phyloP scores from a whole-genome alignment of 2,888 invertebrate species.

The Thereva unica region DNA sequence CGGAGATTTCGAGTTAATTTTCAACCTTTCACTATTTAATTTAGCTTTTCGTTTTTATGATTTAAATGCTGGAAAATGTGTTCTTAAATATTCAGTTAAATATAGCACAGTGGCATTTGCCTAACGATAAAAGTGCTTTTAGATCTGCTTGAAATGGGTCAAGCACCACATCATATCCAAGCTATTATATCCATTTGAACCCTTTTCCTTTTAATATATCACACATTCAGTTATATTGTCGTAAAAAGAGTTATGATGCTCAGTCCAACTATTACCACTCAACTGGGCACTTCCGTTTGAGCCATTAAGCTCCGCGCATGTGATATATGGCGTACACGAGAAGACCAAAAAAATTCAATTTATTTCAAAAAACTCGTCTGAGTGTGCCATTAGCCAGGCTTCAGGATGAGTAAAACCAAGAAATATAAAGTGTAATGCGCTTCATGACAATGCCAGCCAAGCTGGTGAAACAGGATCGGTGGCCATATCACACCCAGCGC shows the following conservation, averaged over 20 bases:
- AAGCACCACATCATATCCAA: background rate
- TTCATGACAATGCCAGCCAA: background rate
- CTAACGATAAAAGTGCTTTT: too few species aligned
- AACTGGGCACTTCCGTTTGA: constrained; percentile 7
- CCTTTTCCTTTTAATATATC: constrained; percentile 12
- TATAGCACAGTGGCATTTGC: too few species aligned
- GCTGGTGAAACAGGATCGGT: constrained; percentile 4
- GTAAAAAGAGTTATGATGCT: constrained; percentile 26
- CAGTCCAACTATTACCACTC: constrained; percentile 18
- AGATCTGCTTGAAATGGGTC: constrained; percentile 13
- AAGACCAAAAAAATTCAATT: constrained; percentile 23
- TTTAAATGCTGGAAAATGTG: too few species aligned
- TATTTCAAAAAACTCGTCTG: constrained; percentile 15
- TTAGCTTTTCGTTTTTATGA: too few species aligned
- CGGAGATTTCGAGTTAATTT: too few species aligned
- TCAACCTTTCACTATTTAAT: too few species aligned
- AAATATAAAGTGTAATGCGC: constrained; percentile 9
- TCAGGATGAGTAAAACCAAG: constrained; percentile 6
- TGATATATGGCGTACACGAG: constrained; percentile 22
- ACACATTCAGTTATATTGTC: constrained; percentile 15
- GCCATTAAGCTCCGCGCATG: constrained; percentile 24
- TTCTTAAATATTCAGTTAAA: too few species aligned
- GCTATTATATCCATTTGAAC: constrained; percentile 13
- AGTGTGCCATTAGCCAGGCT: constrained; percentile 4
- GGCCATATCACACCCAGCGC: background rate